These are phyloP conservation scores for Protobothrops flavoviridis DNA, from an alignment of 2,113 vertebrate genomes.

Conservation along the genomic window DNA sequence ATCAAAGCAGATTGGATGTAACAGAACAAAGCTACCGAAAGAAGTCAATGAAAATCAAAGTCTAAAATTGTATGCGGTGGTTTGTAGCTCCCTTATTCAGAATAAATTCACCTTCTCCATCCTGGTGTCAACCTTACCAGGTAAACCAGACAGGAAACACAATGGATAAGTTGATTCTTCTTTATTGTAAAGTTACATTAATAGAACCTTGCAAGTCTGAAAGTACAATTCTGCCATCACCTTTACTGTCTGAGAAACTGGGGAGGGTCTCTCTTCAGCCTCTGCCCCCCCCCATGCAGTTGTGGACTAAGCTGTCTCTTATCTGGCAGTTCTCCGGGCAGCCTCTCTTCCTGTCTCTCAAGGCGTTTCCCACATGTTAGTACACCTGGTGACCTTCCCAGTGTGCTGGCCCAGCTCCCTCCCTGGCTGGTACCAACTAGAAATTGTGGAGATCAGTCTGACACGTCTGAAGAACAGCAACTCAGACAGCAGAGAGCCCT, in stretches of 20 bases:
- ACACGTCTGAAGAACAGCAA: background rate
- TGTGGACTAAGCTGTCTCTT: background rate
- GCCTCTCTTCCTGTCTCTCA: background rate
- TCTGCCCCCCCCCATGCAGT: background rate
- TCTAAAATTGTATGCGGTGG: conserved; percentile 12
- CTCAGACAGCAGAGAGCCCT: background rate
- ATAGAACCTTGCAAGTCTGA: background rate
- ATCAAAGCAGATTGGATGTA: background rate
- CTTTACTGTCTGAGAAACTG: background rate
- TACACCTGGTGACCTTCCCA: background rate
- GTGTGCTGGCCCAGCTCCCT: background rate
- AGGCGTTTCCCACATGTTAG: background rate
- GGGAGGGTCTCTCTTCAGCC: background rate
- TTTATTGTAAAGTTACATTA: background rate
- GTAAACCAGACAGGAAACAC: background rate
- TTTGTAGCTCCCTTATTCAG: background rate
- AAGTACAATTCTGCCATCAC: background rate
- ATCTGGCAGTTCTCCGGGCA: background rate
- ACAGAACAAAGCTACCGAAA: conserved; percentile 14
- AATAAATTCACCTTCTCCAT: background rate
- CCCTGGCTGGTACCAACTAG: background rate
- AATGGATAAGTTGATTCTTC: background rate
- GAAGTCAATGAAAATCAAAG: conserved; percentile 42
- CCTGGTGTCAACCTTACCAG: background rate
- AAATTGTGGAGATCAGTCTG: background rate